Evolutionary conservation across 2,113 vertebrate species (phyloP).

Genomic region (Poeciliopsis prolifica): DNA sequence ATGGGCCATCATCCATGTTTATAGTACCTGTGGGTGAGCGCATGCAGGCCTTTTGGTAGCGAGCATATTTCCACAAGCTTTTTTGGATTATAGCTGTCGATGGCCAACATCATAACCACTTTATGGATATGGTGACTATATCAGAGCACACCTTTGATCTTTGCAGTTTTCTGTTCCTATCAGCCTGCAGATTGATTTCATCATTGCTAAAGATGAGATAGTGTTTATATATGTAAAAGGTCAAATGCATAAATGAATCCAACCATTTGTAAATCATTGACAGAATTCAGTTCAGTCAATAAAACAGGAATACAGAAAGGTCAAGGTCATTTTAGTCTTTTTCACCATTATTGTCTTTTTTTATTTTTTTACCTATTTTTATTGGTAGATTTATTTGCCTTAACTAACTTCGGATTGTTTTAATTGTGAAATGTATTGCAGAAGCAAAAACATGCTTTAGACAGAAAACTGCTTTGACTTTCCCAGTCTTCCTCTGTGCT

Average conservation of each 20-base stretch:
- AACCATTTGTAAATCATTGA: too few relatives aligned
- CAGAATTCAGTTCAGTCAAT: neutral
- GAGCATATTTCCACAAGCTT: constrained; percentile 15
- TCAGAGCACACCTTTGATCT: constrained; percentile 8
- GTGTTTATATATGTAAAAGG: neutral
- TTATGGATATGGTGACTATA: constrained; percentile 17
- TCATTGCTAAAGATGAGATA: neutral
- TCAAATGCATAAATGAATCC: neutral
- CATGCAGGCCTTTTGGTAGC: constrained; percentile 3
- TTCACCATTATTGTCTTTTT: neutral
- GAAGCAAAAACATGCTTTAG: neutral
- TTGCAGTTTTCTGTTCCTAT: neutral
- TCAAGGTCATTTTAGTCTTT: neutral
- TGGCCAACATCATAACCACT: constrained; percentile 6
- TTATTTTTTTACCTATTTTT: neutral
- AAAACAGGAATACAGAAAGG: neutral
- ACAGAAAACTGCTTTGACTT: neutral
- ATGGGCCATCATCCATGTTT: constrained; percentile 30
- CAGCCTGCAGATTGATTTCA: constrained; percentile 1
- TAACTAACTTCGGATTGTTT: neutral
- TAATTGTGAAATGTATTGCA: neutral
- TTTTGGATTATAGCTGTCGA: constrained; percentile 32
- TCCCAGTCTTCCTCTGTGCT: neutral
- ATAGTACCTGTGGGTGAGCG: neutral
- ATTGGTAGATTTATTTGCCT: neutral